These are phyloP conservation scores for Stenoptilia bipunctidactyla DNA, from an alignment of 2,888 invertebrate species.

Conservation along the genomic window DNA sequence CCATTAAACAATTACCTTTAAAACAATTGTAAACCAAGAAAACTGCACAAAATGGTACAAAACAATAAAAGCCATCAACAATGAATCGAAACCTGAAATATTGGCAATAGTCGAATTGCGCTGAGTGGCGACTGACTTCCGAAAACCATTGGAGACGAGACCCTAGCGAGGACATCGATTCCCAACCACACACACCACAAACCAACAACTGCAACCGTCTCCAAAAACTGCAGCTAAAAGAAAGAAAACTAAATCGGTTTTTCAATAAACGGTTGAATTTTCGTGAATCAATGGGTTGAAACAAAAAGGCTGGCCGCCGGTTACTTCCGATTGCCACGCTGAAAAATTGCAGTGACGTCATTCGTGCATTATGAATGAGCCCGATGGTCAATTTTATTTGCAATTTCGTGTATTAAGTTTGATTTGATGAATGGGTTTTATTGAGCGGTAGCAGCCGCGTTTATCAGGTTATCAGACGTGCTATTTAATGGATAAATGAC, in stretches of 20 bases:
- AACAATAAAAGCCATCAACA: conserved; percentile 9
- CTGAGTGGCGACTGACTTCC: conserved; percentile 56
- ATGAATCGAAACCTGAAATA: conserved; percentile 53
- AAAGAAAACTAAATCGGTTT: not conserved
- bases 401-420: too few relatives aligned
- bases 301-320: conserved; percentile 61
- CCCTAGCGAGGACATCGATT: conserved; percentile 12
- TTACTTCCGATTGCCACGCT: conserved; percentile 64
- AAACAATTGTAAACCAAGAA: too few relatives aligned
- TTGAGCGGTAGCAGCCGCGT: too few relatives aligned
- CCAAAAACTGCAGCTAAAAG: not conserved
- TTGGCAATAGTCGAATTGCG: conserved; percentile 48
- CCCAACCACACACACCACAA: not conserved
- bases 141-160: conserved; percentile 48
- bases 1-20: too few relatives aligned
- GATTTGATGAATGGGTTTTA: too few relatives aligned
- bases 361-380: conserved; percentile 36
- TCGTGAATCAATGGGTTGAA: conserved; percentile 24
- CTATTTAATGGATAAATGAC: too few relatives aligned
- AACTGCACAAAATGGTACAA: too few relatives aligned
- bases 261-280: not conserved
- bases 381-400: too few relatives aligned
- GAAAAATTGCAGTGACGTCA: conserved; percentile 58
- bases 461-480: too few relatives aligned
- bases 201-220: not conserved